These are phyloP conservation scores for Zelostemma sp. DNA, from an alignment of 1,140 invertebrate genomes.

Conservation along the genomic window DNA sequence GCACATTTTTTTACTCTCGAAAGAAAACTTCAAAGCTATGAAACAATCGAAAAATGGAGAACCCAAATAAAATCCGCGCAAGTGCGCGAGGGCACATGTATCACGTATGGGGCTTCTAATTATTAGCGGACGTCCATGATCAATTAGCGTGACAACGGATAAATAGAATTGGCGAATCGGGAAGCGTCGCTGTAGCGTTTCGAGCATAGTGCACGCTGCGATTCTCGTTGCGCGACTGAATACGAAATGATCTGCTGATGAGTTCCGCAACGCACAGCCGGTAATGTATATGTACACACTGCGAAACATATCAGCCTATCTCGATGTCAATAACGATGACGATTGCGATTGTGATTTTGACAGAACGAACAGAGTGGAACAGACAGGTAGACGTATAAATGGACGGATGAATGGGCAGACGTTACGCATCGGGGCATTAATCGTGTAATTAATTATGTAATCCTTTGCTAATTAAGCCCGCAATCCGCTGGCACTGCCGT, in stretches of 20 bases:
- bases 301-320: conserved; percentile 46
- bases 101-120: conserved; percentile 45
- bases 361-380: conserved; percentile 42
- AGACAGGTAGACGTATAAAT: conserved; percentile 45
- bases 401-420: conserved; percentile 41
- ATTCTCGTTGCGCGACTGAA: conserved; percentile 46
- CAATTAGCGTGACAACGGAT: conserved; percentile 51
- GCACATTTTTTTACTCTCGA: no score
- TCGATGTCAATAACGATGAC: conserved; percentile 48
- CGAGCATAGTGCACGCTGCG: conserved; percentile 31
- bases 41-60: no score
- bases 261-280: conserved; percentile 44
- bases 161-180: conserved; percentile 50
- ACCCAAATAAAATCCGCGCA: conserved; percentile 4
- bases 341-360: conserved; percentile 51
- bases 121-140: conserved; percentile 49
- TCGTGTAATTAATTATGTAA: conserved; percentile 52
- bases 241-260: conserved; percentile 52
- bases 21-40: no score
- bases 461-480: conserved; percentile 50
- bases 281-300: conserved; percentile 48
- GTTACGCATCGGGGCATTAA: conserved; percentile 50
- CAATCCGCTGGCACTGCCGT: conserved; percentile 38
- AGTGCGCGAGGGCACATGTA: conserved; percentile 5
- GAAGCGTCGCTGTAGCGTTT: conserved; percentile 41